These are phyloP conservation scores for Gobio gobio DNA, from an alignment of 2,113 vertebrate species.

Conservation along the genomic window DNA sequence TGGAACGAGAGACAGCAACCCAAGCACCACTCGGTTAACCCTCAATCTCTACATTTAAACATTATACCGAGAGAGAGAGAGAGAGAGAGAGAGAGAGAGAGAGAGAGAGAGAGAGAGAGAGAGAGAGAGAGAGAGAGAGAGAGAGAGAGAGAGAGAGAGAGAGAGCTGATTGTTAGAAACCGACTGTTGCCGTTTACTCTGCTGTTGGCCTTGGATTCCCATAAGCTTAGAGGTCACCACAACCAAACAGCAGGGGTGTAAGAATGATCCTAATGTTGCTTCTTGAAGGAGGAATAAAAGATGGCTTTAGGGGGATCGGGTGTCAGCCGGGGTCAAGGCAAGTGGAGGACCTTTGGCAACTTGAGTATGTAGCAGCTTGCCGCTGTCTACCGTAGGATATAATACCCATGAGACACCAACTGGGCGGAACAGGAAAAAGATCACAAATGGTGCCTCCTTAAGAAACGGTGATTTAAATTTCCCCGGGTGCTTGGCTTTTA, in stretches of 20 bases:
- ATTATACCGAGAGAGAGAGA: neutral
- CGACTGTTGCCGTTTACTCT: slow-evolving; percentile 35
- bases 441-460: slow-evolving; percentile 61
- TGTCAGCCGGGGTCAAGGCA: slow-evolving; percentile 71
- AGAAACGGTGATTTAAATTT: slow-evolving; percentile 35
- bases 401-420: slow-evolving; percentile 65
- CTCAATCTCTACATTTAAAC: slow-evolving; percentile 13
- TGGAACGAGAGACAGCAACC: slow-evolving; percentile 49
- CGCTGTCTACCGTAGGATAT: slow-evolving; percentile 59
- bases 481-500: slow-evolving; percentile 24
- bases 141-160: neutral
- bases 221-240: slow-evolving; percentile 52
- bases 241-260: slow-evolving; percentile 36
- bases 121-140: neutral
- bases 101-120: neutral
- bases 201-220: slow-evolving; percentile 56
- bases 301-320: slow-evolving; percentile 66
- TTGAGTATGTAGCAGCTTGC: slow-evolving; percentile 65
- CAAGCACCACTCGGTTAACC: slow-evolving; percentile 50
- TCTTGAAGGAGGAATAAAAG: slow-evolving; percentile 69
- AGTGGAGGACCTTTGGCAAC: slow-evolving; percentile 69
- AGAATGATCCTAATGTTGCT: slow-evolving; percentile 62
- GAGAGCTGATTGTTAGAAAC: slow-evolving; percentile 44
- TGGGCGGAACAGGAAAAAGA: slow-evolving; percentile 64
- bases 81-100: slow-evolving; percentile 20